Percentiles rank a stretch among this genome's conserved stretches.
Evolutionary conservation across 2,888 invertebrate genomes (phyloP).

Genomic region (Cantharis flavilabris): DNA sequence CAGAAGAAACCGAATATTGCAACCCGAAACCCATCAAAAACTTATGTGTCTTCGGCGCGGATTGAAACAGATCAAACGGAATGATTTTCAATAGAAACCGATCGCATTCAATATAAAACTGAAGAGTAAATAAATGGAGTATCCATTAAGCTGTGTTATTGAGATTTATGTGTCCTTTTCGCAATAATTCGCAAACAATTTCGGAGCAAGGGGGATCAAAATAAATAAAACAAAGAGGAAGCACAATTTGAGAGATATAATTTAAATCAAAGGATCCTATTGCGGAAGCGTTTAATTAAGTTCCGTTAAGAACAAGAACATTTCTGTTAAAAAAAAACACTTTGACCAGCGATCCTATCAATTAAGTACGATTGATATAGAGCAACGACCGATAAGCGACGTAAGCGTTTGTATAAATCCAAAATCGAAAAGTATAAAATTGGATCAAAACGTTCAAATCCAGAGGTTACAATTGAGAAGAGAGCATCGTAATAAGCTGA

Average conservation of each 20-base stretch:
- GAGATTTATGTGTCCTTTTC: neutral
- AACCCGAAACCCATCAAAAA: neutral
- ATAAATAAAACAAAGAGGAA: neutral
- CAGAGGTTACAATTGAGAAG: neutral
- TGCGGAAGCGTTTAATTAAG: no score
- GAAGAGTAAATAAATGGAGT: neutral
- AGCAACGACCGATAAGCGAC: neutral
- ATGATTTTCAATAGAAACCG: neutral
- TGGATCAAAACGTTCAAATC: neutral
- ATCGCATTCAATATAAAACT: neutral
- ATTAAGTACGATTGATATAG: no score
- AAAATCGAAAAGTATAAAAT: neutral
- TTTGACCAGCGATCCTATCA: no score
- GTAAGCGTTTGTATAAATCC: no score
- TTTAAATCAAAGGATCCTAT: neutral
- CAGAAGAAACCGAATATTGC: neutral
- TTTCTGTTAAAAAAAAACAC: no score
- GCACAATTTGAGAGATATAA: neutral
- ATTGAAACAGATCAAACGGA: neutral
- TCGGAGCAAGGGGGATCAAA: neutral
- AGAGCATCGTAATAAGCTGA: neutral
- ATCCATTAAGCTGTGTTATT: neutral
- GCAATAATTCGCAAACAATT: neutral
- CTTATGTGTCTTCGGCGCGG: neutral
- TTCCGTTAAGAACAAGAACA: no score